phyloP scores from a whole-genome alignment of 2,113 vertebrate genomes.

The Calidris pugnax region DNA sequence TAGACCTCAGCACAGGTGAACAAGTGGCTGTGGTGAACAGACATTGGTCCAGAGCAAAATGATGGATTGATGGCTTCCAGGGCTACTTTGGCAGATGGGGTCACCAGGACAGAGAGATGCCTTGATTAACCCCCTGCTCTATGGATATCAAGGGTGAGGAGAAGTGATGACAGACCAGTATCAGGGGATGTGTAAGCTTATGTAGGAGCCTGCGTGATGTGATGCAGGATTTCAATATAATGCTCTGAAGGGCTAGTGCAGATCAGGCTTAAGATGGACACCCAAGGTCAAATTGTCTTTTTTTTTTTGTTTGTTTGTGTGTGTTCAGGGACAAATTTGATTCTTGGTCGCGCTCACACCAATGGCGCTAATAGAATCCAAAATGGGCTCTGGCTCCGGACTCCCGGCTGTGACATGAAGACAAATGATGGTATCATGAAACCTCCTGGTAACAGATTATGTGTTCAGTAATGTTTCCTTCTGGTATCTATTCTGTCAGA shows the following conservation, averaged over 20 bases:
- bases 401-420: neutral
- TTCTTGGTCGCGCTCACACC: neutral
- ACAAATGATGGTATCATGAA: neutral
- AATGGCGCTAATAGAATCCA: neutral
- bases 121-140: neutral
- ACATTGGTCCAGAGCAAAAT: neutral
- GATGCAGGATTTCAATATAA: accelerated
- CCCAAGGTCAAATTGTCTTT: neutral
- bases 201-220: accelerated
- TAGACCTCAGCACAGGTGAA: accelerated
- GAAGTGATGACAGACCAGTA: neutral
- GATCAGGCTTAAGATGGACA: neutral
- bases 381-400: neutral
- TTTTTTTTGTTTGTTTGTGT: neutral
- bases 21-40: accelerated
- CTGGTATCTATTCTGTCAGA: neutral
- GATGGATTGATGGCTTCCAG: neutral
- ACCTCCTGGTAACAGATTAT: neutral
- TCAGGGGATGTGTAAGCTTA: neutral
- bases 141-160: neutral
- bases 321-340: neutral
- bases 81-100: neutral
- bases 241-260: neutral
- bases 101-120: neutral
- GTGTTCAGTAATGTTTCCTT: neutral